These are phyloP conservation scores for Globia sparganii DNA, from an alignment of 2,888 invertebrate genomes.

Conservation along the genomic window DNA sequence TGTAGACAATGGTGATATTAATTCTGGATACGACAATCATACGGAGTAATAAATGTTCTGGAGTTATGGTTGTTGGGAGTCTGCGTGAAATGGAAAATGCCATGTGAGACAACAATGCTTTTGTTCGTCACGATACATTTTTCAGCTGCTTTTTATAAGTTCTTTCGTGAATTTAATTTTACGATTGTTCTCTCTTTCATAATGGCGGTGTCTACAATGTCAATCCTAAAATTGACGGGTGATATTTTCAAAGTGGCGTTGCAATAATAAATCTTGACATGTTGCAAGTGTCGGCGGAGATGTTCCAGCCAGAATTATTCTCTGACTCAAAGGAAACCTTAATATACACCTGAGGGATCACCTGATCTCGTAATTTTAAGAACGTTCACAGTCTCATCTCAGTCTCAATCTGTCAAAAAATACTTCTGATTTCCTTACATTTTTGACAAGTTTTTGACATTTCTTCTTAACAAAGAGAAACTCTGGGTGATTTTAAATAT, in stretches of 20 bases:
- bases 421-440: too few relatives aligned
- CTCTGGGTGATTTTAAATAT: not conserved
- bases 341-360: not conserved
- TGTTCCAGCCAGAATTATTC: not conserved
- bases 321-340: not conserved
- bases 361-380: too few relatives aligned
- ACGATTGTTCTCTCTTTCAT: slow-evolving; percentile 34
- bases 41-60: slow-evolving; percentile 67
- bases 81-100: slow-evolving; percentile 64
- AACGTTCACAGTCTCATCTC: too few relatives aligned
- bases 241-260: slow-evolving; percentile 24
- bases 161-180: slow-evolving; percentile 45
- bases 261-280: slow-evolving; percentile 1
- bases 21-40: slow-evolving; percentile 69
- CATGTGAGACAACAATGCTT: slow-evolving; percentile 63
- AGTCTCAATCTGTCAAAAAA: too few relatives aligned
- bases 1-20: slow-evolving; percentile 69
- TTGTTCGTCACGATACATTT: slow-evolving; percentile 58
- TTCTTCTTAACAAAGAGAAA: not conserved
- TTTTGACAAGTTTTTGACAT: too few relatives aligned
- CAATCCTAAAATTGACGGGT: slow-evolving; percentile 21
- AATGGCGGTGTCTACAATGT: slow-evolving; percentile 40
- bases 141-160: slow-evolving; percentile 58
- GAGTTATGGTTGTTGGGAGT: slow-evolving; percentile 61
- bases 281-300: not conserved